Conservation (phyloP, 2,797 vertebrate genomes). For the Bovichtus diacanthus region DNA sequence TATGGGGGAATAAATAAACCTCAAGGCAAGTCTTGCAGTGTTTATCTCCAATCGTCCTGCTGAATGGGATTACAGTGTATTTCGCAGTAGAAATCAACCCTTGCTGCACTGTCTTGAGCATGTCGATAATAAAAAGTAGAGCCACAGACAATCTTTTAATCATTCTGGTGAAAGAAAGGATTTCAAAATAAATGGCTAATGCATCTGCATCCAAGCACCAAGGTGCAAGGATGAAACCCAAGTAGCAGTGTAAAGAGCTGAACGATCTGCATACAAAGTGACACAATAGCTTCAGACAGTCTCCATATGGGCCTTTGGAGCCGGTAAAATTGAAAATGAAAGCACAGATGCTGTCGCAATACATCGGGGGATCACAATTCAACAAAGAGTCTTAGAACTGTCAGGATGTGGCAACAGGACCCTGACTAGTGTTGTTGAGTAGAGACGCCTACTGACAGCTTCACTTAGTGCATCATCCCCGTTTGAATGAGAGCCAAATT, state of each 20-base stretch:
- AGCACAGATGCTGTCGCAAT: conserved; percentile 82
- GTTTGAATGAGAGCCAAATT: conserved; percentile 55
- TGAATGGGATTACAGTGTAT: conserved; percentile 51
- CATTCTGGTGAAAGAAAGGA: conserved; percentile 28
- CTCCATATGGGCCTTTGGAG: conserved; percentile 78
- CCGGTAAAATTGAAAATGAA: conserved; percentile 80
- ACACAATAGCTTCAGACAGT: conserved; percentile 78
- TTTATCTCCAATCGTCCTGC: conserved; percentile 50
- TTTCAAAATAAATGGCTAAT: conserved; percentile 35
- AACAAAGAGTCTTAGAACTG: conserved; percentile 79
- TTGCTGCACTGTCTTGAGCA: conserved; percentile 14
- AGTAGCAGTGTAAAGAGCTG: conserved; percentile 33
- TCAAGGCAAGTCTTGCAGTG: conserved; percentile 32
- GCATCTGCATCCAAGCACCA: conserved; percentile 37
- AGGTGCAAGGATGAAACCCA: conserved; percentile 30
- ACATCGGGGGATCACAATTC: conserved; percentile 78
- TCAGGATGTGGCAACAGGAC: conserved; percentile 71
- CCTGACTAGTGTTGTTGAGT: conserved; percentile 39
- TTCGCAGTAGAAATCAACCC: conserved; percentile 36
- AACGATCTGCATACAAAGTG: conserved; percentile 66
- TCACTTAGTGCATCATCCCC: conserved; percentile 53
- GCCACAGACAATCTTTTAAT: conserved; percentile 23
- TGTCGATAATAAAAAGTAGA: conserved; percentile 8
- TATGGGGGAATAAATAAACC: conserved; percentile 46
- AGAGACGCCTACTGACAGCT: conserved; percentile 60